Percentiles rank a stretch among this genome's conserved stretches.
phyloP scores from a whole-genome alignment of 2,113 vertebrate genomes.

The Channa maculata region DNA sequence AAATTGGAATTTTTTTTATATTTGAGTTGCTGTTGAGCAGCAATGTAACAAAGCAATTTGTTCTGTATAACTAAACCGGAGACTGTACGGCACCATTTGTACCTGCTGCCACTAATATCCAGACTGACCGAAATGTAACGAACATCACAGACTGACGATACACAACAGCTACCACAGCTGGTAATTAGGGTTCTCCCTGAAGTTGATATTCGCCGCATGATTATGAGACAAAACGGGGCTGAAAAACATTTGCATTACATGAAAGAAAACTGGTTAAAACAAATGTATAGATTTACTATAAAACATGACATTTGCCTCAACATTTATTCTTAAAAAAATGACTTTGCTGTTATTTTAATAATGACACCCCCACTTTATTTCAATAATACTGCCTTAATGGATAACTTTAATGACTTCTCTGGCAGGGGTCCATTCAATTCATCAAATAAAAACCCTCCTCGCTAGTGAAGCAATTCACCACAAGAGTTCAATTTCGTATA shows the following conservation, averaged over 20 bases:
- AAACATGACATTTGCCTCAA: not conserved
- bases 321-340: not conserved
- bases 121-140: not conserved
- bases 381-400: conserved; percentile 22
- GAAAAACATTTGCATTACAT: not conserved
- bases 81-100: too few species aligned
- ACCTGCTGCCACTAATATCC: not conserved
- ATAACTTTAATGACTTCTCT: conserved; percentile 45
- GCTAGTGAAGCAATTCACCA: conserved; percentile 2
- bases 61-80: too few species aligned
- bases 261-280: not conserved
- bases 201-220: conserved; percentile 6
- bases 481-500: not conserved
- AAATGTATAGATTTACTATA: not conserved
- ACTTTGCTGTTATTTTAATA: conserved; percentile 3
- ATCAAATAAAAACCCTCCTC: conserved; percentile 46
- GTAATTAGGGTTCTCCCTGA: conserved; percentile 22
- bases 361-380: conserved; percentile 8
- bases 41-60: too few species aligned
- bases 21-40: too few species aligned
- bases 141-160: not conserved
- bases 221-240: conserved; percentile 5
- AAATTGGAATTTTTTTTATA: too few species aligned
- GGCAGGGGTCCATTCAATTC: conserved; percentile 29
- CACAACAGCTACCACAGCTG: conserved; percentile 10